Conservation (phyloP, 2,113 vertebrate species). For the Tyrannus savana region DNA sequence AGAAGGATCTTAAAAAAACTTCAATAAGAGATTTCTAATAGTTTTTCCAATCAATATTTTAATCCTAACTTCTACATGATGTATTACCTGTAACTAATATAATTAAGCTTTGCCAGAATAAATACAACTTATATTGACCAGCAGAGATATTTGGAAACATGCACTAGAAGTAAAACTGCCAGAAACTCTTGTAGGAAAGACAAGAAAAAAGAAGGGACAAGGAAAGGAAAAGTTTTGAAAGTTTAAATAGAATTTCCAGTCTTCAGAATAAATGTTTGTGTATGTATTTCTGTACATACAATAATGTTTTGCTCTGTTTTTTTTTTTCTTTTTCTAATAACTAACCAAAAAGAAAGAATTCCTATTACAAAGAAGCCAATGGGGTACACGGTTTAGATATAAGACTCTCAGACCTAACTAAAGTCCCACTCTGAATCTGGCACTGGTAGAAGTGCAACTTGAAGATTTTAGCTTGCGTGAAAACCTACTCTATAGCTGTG, state of each 20-base stretch:
- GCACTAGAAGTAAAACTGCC: neutral
- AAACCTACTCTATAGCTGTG: neutral
- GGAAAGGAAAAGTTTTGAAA: neutral
- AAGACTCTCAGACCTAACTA: neutral
- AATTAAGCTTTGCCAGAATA: neutral
- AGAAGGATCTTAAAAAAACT: neutral
- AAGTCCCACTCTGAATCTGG: neutral
- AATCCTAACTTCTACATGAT: neutral
- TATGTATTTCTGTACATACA: neutral
- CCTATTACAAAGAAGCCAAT: neutral
- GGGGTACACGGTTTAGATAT: neutral
- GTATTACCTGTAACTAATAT: neutral
- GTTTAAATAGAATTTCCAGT: neutral
- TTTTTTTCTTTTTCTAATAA: neutral
- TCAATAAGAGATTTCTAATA: neutral
- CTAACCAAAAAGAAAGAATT: neutral
- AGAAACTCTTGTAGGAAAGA: neutral
- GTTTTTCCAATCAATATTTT: neutral
- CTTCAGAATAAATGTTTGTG: neutral
- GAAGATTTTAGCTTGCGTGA: neutral
- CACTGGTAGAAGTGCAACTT: neutral
- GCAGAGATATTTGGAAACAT: neutral
- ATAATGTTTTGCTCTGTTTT: neutral
- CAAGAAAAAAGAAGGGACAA: neutral
- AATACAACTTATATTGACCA: neutral